phyloP scores from a whole-genome alignment of 2,797 vertebrate genomes.

The Siniperca obscura region DNA sequence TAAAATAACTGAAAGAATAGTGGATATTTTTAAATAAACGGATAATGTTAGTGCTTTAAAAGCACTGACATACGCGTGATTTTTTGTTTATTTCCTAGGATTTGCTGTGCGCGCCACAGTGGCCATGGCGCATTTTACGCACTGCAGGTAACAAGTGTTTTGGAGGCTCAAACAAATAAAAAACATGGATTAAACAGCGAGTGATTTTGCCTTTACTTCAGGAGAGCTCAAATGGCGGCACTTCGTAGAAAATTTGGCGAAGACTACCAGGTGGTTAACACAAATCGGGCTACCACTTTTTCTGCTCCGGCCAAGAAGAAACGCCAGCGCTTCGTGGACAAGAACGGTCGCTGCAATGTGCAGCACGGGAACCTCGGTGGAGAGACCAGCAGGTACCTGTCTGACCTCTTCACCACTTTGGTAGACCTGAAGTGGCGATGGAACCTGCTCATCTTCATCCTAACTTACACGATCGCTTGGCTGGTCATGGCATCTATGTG shows the following conservation, averaged over 20 bases:
- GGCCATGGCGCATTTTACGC: constrained; percentile 83
- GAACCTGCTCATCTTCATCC: constrained; percentile 93
- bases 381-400: constrained; percentile 91
- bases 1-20: constrained; percentile 9
- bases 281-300: constrained; percentile 77
- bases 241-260: constrained; percentile 91
- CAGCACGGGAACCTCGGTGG: constrained; percentile 94
- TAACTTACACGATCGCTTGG: constrained; percentile 94
- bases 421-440: constrained; percentile 95
- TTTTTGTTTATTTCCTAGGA: constrained; percentile 5
- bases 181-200: constrained; percentile 73
- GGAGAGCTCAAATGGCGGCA: constrained; percentile 85
- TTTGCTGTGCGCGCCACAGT: constrained; percentile 61
- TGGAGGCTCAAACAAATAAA: constrained; percentile 40
- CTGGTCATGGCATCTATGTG: constrained; percentile 94
- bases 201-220: constrained; percentile 4
- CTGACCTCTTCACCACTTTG: constrained; percentile 93
- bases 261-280: constrained; percentile 92
- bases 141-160: constrained; percentile 72
- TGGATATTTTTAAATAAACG: constrained; percentile 21
- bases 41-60: not conserved
- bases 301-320: constrained; percentile 87
- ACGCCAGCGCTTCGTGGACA: constrained; percentile 93
- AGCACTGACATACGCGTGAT: not conserved
- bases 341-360: constrained; percentile 94